A percentile compares a stretch with the other conserved stretches of the same genome.
phyloP scores from a whole-genome alignment of 2,888 invertebrate genomes.

The Mimachlamys varia region DNA sequence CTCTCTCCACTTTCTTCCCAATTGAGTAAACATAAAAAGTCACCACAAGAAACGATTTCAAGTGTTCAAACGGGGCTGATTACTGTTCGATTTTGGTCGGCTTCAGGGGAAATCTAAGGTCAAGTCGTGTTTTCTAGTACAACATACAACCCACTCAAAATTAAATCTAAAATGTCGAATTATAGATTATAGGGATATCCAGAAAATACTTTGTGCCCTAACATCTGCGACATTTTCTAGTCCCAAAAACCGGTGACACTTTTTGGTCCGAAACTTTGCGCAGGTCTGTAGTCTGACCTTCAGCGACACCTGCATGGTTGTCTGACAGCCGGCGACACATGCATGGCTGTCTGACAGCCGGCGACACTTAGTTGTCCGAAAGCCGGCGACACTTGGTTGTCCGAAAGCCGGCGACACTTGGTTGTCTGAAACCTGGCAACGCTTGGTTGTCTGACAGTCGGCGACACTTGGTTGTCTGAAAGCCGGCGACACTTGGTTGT shows the following conservation, averaged over 20 bases:
- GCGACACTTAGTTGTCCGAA: neutral
- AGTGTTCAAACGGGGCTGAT: conserved; percentile 9
- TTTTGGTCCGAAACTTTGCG: neutral
- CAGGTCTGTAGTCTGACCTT: no score
- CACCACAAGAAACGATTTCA: neutral
- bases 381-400: no score
- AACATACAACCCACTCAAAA: neutral
- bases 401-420: neutral
- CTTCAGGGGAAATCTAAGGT: neutral
- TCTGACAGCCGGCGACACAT: no score
- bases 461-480: no score
- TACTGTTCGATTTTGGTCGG: neutral
- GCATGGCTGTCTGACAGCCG: no score
- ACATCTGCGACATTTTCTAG: no score
- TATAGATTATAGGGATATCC: neutral
- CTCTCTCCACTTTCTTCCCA: conserved; percentile 15
- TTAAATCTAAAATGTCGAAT: neutral
- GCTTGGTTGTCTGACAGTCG: neutral
- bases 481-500: no score
- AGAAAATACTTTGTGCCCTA: neutral
- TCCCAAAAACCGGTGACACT: neutral
- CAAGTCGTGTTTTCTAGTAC: neutral
- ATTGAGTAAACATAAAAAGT: neutral
- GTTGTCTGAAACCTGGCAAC: neutral
- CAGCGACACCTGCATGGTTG: no score